A percentile compares a stretch with the other conserved stretches of the same genome.
Evolutionary conservation across 1,140 invertebrate genomes (phyloP).

Genomic region (Diuraphis noxia): DNA sequence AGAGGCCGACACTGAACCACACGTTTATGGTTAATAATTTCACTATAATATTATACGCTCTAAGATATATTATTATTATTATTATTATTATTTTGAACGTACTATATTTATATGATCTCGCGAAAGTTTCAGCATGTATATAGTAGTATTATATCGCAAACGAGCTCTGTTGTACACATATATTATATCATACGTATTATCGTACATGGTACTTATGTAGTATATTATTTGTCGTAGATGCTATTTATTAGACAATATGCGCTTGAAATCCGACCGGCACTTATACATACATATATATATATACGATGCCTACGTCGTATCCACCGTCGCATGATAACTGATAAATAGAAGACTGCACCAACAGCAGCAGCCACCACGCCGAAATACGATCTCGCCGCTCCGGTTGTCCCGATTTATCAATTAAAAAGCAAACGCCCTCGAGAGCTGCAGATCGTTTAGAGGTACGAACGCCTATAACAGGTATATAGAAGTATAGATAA

Average conservation of each 20-base stretch:
- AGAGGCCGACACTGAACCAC: no score
- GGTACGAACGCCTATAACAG: no score
- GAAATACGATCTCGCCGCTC: not conserved
- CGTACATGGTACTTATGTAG: no score
- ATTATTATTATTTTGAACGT: no score
- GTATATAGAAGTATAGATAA: not conserved
- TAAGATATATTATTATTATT: no score
- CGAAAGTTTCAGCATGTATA: not conserved
- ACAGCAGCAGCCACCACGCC: no score
- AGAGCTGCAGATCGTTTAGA: no score
- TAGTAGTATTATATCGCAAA: not conserved
- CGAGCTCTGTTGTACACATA: not conserved
- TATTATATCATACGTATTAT: not conserved
- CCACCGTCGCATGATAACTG: not conserved
- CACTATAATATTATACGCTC: no score
- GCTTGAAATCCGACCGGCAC: not conserved
- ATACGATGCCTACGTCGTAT: no score
- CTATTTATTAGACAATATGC: not conserved
- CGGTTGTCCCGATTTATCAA: not conserved
- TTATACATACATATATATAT: no score
- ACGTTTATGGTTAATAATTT: no score
- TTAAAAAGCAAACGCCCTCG: not conserved
- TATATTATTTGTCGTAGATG: not conserved
- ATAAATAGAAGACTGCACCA: not conserved
- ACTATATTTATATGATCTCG: not conserved